Evolutionary conservation across 2,797 vertebrate genomes (phyloP), one percentile per base, ranked within the genome.

Genomic region (Channa striata): DNA sequence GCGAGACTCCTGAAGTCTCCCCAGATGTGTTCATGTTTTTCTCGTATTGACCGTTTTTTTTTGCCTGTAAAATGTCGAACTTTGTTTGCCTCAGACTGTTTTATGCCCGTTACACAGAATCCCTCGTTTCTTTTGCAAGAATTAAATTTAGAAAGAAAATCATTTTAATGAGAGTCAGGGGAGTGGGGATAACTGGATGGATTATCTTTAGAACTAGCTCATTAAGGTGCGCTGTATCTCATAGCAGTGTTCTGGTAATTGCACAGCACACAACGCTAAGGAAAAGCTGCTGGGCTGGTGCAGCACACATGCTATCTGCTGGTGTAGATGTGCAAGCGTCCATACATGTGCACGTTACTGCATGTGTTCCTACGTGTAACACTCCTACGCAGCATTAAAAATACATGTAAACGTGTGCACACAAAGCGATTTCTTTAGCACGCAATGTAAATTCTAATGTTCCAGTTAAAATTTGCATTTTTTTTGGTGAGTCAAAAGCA

Each of bases 141-240:
- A 92, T 93, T 92, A 91, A 86, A 93, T 91, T 89, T 89, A 89
- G 87, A 88, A 87, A 86, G 83, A 89, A 91, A 90, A 93, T 91
- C 61, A 87, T 90, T 92, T 91, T 92, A 91, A 93, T 89, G 91
- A 91, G 91, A 91, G 89, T 84, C 91, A 79, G 77, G 92, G 91
- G 92, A 92, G 75, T 67, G 66, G 78, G 90, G 83, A 91, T 92
- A 92, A 92, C 89, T 66, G 87, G 87, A 81, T 90, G 87, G 87
- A 91, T 92, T 91, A 91, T 90, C 89, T 90, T 89, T 86, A 80
- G 89, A 86, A 90, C 80, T 85, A 82, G 89, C 89, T 93, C 91
- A 92, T 93, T 92, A 94, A 92, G 91, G 91, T 92, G 87, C 89
- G 81, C 88, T 83, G 82, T 84, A 90, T 92, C 89, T 90, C 83